Percentiles rank a stretch among this genome's conserved stretches.
phyloP scores from a whole-genome alignment of 2,888 invertebrate genomes.

The Limnephilus marmoratus region DNA sequence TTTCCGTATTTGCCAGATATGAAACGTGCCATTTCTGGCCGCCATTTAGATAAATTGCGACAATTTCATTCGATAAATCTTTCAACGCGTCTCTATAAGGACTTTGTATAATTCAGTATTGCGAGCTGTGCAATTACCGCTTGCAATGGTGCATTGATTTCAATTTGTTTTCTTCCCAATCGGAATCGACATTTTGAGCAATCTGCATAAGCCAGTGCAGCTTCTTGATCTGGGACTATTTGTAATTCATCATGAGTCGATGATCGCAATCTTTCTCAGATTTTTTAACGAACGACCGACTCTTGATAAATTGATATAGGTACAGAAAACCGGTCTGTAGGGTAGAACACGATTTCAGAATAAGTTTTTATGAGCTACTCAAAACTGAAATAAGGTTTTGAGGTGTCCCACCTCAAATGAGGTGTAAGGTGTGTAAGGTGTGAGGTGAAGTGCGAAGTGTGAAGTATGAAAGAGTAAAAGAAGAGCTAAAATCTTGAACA shows the following conservation, averaged over 20 bases:
- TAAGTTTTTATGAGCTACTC: too few species aligned
- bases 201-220: background rate
- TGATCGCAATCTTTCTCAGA: background rate
- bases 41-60: background rate
- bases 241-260: background rate
- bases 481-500: too few species aligned
- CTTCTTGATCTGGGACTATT: background rate
- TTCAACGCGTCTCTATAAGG: constrained; percentile 3
- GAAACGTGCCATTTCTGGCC: background rate
- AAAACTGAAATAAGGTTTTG: too few species aligned
- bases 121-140: constrained; percentile 23
- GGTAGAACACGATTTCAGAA: too few species aligned
- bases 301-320: too few species aligned
- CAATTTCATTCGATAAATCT: constrained; percentile 19
- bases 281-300: too few species aligned
- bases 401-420: too few species aligned
- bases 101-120: constrained; percentile 12
- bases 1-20: background rate
- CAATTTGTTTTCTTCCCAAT: constrained; percentile 23
- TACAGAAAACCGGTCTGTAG: too few species aligned
- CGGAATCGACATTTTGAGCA: constrained; percentile 22
- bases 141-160: constrained; percentile 19
- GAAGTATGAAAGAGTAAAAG: too few species aligned
- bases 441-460: too few species aligned
- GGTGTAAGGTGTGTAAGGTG: too few species aligned